phyloP scores from a whole-genome alignment of 2,888 invertebrate genomes.

The Aphidoletes aphidimyza region DNA sequence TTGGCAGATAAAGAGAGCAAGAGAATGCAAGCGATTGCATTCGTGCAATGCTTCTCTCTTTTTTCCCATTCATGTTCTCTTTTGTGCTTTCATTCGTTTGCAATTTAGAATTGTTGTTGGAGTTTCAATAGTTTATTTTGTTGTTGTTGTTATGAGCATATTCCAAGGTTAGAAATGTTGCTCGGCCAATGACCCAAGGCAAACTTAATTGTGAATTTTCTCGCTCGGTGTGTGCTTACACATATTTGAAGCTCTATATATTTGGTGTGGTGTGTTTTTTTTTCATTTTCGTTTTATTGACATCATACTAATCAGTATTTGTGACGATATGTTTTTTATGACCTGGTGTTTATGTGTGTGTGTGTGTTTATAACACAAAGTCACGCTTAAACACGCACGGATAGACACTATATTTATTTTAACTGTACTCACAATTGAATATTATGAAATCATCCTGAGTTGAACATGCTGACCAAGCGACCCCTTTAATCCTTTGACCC shows the following conservation, averaged over 20 bases:
- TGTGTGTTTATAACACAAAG: too few species aligned
- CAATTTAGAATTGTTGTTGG: constrained; percentile 12
- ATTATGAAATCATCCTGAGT: not conserved
- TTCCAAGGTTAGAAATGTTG: constrained; percentile 49
- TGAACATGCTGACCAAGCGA: not conserved
- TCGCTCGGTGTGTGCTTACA: not conserved
- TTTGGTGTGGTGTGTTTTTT: not conserved
- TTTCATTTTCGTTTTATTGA: not conserved
- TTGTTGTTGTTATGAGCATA: not conserved
- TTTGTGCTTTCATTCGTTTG: not conserved
- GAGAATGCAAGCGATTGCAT: not conserved
- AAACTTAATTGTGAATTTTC: constrained; percentile 44
- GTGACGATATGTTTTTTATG: not conserved
- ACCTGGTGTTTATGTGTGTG: not conserved
- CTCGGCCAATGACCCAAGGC: constrained; percentile 27
- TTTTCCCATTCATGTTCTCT: not conserved
- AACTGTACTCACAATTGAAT: not conserved
- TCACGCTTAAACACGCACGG: too few species aligned
- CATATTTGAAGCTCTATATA: not conserved
- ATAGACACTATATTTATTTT: too few species aligned
- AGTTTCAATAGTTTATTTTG: not conserved
- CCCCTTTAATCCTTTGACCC: not conserved
- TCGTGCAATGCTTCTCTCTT: not conserved
- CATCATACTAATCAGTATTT: not conserved
- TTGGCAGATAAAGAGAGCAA: too few species aligned